Evolutionary conservation across 2,797 vertebrate species (phyloP).

Genomic region (Macropodus opercularis): DNA sequence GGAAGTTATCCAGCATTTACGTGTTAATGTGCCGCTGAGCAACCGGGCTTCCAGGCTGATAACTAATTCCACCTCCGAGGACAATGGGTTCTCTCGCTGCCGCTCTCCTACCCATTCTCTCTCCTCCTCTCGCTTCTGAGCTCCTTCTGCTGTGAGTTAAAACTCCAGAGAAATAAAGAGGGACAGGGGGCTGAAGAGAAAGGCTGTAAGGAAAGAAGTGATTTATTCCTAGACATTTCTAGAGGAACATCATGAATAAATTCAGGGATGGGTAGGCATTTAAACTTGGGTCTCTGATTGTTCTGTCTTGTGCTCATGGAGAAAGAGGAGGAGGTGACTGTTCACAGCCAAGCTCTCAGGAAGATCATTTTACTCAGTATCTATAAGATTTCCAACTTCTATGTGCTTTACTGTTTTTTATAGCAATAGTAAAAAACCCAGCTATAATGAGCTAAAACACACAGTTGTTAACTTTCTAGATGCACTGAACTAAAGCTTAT

Average conservation of each 20-base stretch:
- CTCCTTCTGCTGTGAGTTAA: conserved; percentile 30
- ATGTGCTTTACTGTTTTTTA: too few relatives aligned
- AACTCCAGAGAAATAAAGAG: conserved; percentile 52
- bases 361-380: conserved; percentile 8
- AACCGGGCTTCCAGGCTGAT: conserved; percentile 28
- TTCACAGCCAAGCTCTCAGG: conserved; percentile 9
- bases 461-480: neutral
- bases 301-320: conserved; percentile 40
- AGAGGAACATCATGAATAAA: conserved; percentile 71
- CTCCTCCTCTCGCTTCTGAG: conserved; percentile 3
- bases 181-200: conserved; percentile 38
- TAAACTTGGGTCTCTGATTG: conserved; percentile 44
- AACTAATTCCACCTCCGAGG: conserved; percentile 52
- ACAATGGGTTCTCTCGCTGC: conserved; percentile 20
- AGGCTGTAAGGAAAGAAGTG: conserved; percentile 45
- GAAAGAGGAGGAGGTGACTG: conserved; percentile 6
- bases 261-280: conserved; percentile 51
- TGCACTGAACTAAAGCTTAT: neutral
- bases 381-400: too few relatives aligned
- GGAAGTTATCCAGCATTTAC: conserved; percentile 6
- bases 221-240: conserved; percentile 72
- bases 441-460: too few relatives aligned
- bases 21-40: conserved; percentile 20
- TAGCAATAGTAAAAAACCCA: too few relatives aligned
- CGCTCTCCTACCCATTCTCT: conserved; percentile 18